Base-by-base conservation (phyloP, 2,888 invertebrate species). In the Cryptocephalus primarius region DNA sequence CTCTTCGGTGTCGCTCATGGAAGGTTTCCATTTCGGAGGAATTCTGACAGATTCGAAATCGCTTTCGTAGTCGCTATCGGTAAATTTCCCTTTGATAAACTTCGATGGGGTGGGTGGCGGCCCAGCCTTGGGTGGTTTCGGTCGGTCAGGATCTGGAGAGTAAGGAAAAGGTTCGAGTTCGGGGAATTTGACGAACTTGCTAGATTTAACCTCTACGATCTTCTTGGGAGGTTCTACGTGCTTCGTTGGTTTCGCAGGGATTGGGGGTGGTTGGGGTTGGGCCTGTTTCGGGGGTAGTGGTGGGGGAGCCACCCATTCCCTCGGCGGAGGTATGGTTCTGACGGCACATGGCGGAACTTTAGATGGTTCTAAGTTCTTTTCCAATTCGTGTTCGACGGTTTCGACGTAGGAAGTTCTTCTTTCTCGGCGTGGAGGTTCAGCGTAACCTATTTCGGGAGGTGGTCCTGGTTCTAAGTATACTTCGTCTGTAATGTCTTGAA, bases 61-160 rank as follows among this genome's bases (percentile, higher is more conserved):
- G 48, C 81, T 82, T 62, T 83, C 83, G 56, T 83, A 82, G 56
- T 83, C 82, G 52, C 81, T 82, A 57, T 80, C 82, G 33, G 73
- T 72, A 53, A 77, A 73, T 52, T 72, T 74, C 9, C 74, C 74
- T 59, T 75, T 77, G 1, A 74, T 64, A 54, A 80, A 75, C 55
- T 78, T 80, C 0, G 72, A 72, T 1, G 80, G 80, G 22, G 76
- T 71, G 1, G 78, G 74, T 3, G 78, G 76, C 22, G 78, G 75
- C 6, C 77, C 75, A 12, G 60, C 56, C 54, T 56, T 71, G 1
- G 61, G 54, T 9, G 62, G 60, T 55, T 49, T 69, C 3, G 61
- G 68, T 55, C 71, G 75, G 32, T 70, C 69, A 32, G 70, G 68
- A 14, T 70, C 72, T 2, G 74, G 67, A 60, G 65, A 69, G 52